Base-by-base conservation (phyloP, 2,888 invertebrate genomes). In the Caenorhabditis parvicauda region DNA sequence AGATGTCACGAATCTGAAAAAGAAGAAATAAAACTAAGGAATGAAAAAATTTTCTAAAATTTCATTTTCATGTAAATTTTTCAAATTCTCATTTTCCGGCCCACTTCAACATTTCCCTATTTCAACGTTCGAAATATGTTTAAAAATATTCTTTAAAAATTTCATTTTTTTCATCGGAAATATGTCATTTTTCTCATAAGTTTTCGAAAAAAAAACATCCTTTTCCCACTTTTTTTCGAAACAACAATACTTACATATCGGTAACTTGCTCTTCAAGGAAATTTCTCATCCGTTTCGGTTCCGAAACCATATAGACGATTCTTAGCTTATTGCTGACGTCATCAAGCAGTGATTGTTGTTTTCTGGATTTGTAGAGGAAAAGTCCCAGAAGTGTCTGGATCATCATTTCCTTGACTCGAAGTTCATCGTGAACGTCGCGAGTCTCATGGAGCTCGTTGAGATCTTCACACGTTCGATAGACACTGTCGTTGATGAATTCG, bases 221-320 rank as follows among this genome's bases (percentile, higher is more conserved):
- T n/a, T n/a, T n/a, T n/a, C n/a, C n/a, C n/a, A n/a, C n/a, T n/a
- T n/a, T n/a, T n/a, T n/a, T n/a, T n/a, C n/a, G n/a, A n/a, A n/a
- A n/a, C n/a, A n/a, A n/a, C n/a, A n/a, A n/a, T n/a, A 60, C 67
- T 52, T 25, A 67, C 67, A 58, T 48, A 55, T 67, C 67, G 5
- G 59, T 51, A 19, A 67, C 50, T 1, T 53, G 42, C 27, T 64
- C 62, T 37, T 67, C 64, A 12, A 67, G 42, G 37, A 67, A 67
- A 5, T 19, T 41, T 19, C 45, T 41, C 47, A 67, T 46, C 17
- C 22, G 48, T 9, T 47, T 48, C 1, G 62, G 35, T 2, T 56
- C 64, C 1, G 44, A 49, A 1, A 57, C 38, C n/a, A 64, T 58
- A 24, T 59, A 64, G 32, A 67, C 50, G 43, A 59, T 51, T 24